A percentile compares a stretch with the other conserved stretches of the same genome.
These are phyloP conservation scores for Melanerpes aurifrons DNA, from an alignment of 2,113 vertebrate genomes.

Conservation along the genomic window DNA sequence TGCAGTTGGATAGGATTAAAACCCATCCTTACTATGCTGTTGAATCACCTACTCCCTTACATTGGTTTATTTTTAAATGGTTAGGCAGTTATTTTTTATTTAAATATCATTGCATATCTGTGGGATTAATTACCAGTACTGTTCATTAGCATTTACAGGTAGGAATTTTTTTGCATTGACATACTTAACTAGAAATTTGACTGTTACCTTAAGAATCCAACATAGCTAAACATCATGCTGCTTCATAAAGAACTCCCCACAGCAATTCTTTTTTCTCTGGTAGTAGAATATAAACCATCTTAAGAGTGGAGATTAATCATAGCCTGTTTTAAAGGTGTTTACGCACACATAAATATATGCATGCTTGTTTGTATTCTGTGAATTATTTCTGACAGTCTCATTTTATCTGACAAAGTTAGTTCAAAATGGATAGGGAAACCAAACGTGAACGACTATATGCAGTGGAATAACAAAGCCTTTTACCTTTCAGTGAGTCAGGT, in stretches of 20 bases:
- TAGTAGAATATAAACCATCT: background rate
- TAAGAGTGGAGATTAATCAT: background rate
- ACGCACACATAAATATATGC: background rate
- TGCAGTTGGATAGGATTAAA: background rate
- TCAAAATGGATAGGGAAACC: background rate
- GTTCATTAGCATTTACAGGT: constrained; percentile 18
- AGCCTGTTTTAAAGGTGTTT: background rate
- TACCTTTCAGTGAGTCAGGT: background rate
- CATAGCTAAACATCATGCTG: background rate
- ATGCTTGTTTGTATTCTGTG: background rate
- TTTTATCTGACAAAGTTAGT: background rate
- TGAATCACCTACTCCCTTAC: background rate
- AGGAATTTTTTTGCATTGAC: background rate
- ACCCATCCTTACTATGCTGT: background rate
- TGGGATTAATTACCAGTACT: constrained; percentile 13
- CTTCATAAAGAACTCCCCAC: background rate
- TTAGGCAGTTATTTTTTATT: background rate
- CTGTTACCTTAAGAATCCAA: background rate
- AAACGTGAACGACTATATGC: background rate
- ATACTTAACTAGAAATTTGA: background rate
- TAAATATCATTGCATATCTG: background rate
- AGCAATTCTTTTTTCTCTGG: background rate
- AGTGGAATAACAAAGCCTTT: background rate
- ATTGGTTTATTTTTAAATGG: background rate
- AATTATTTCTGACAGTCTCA: background rate